Conservation (phyloP, 1,140 invertebrate species). For the Matsumurasca onukii region DNA sequence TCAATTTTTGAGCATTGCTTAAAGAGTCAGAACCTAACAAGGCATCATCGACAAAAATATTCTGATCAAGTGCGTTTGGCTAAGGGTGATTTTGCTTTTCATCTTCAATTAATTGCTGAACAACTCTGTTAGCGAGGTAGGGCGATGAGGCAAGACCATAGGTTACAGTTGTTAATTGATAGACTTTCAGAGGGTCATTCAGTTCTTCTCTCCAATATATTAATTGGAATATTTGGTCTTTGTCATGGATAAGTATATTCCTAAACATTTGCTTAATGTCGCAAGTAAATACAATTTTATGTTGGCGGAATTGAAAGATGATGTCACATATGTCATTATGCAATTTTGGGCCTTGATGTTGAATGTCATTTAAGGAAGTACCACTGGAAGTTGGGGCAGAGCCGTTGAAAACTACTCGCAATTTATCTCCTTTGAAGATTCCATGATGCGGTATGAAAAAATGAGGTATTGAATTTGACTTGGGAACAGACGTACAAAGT, state of each 20-base stretch:
- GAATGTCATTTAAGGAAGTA: not conserved
- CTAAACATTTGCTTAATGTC: constrained; percentile 1
- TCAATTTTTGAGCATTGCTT: not conserved
- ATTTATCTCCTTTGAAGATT: not conserved
- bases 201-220: not conserved
- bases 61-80: not conserved
- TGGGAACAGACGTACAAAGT: not conserved
- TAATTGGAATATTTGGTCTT: not conserved
- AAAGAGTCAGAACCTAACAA: not conserved
- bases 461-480: too few relatives aligned
- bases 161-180: not conserved
- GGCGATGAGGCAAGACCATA: not conserved
- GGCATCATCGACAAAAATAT: not conserved
- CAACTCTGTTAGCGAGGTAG: not conserved
- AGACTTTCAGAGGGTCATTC: not conserved
- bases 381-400: not conserved
- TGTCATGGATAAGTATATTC: not conserved
- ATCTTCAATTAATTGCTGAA: not conserved
- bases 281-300: not conserved
- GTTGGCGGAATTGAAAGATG: not conserved
- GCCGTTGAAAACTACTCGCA: not conserved
- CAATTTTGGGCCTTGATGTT: not conserved
- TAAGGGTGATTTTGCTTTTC: not conserved
- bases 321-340: not conserved
- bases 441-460: not conserved